Percentiles rank a stretch among this genome's conserved stretches.
These are phyloP conservation scores for Bombus affinis DNA, from an alignment of 1,140 invertebrate species.

Conservation along the genomic window DNA sequence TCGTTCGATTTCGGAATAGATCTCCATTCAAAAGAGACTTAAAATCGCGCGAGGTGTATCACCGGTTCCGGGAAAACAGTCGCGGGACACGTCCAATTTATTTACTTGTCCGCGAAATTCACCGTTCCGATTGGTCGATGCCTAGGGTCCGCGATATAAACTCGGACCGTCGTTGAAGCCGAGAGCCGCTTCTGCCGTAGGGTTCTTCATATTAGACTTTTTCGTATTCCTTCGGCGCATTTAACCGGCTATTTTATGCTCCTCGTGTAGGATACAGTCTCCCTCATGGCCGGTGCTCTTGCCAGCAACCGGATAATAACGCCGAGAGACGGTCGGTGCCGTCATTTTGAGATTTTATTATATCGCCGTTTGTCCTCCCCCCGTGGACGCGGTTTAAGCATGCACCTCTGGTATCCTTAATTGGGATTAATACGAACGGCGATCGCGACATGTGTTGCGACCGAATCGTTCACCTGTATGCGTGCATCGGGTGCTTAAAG, in stretches of 20 bases:
- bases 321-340: conserved; percentile 66
- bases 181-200: conserved; percentile 27
- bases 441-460: conserved; percentile 41
- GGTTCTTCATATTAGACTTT: conserved; percentile 65
- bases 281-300: conserved; percentile 35
- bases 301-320: conserved; percentile 73
- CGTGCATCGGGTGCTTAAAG: conserved; percentile 37
- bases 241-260: conserved; percentile 71
- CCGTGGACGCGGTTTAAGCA: conserved; percentile 20
- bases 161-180: conserved; percentile 45
- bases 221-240: conserved; percentile 68
- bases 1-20: conserved; percentile 1
- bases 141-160: conserved; percentile 59
- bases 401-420: conserved; percentile 44
- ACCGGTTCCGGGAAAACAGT: conserved; percentile 63
- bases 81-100: conserved; percentile 65
- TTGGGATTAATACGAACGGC: conserved; percentile 64
- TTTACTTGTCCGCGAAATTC: conserved; percentile 65
- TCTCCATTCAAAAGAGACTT: too few species aligned
- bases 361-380: conserved; percentile 55
- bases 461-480: not conserved
- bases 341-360: conserved; percentile 78
- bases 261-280: conserved; percentile 46
- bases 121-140: conserved; percentile 58
- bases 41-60: conserved; percentile 35